Base-by-base conservation (phyloP, 2,888 invertebrate species). In the Diaphora mendica region DNA sequence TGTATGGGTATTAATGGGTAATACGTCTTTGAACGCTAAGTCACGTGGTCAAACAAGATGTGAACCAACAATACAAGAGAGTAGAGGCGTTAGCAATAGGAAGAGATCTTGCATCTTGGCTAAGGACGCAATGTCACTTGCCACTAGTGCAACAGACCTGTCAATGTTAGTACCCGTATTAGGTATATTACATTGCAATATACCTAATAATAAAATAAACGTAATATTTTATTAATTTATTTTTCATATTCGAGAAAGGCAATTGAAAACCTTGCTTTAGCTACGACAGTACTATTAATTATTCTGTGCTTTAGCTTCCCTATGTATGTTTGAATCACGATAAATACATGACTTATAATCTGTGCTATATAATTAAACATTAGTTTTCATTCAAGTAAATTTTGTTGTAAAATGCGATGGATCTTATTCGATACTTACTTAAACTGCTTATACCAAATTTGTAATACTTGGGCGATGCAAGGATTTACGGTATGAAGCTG, bases 381-480 rank as follows among this genome's bases (percentile, higher is more conserved):
- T 23, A 23, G 8, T 51, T 51, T 20, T 51, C 20, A 51, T 7
- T 1, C 23, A 51, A 51, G 23, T 48, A 23, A 51, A 51, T 23
- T n/a, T 55, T n/a, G 51, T 55, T 11, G 2, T 2, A 55, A n/a
- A n/a, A 55, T 51, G 9, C 1, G 23, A 23, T 51, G 23, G 20
- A 51, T 23, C 3, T 23, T 51, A 23, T 51, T 7, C 0, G 2
- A 30, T 26, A 30, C 93, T 90, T 91, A 97, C 97, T 97, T 97
- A 89, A 97, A 99, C 82, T 97, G 97, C 70, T 96, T 96, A 92
- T 97, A 97, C 98, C 99, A 99, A 71, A 98, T 96, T 87, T 97
- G 97, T 77, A 98, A 91, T 68, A 98, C 97, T 88, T 97, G 97
- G 26, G 97, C 96, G 83, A 99, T 97, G 85, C 98, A 98, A 0